These are phyloP conservation scores for Apostichopus parvimensis DNA, from an alignment of 35 echinoderm and acorn worm genomes.

Conservation along the genomic window DNA sequence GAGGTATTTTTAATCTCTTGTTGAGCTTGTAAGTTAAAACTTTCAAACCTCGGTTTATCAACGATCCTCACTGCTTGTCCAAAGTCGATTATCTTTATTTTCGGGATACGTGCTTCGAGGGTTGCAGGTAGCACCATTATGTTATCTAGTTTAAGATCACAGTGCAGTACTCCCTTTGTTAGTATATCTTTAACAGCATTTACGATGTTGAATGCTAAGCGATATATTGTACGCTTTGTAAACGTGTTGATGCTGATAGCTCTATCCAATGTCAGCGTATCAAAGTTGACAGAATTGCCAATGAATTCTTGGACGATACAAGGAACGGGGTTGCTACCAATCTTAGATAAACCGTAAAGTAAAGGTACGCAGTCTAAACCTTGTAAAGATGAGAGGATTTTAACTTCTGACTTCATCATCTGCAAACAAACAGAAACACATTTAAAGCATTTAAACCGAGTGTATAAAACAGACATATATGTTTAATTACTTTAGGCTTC, in stretches of 20 bases:
- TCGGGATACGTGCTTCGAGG: background rate
- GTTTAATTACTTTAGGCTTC: too few relatives aligned
- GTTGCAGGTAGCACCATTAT: background rate
- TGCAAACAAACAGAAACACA: background rate
- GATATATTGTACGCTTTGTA: background rate
- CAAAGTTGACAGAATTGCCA: background rate
- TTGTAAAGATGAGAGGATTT: conserved; percentile 23
- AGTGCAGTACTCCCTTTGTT: background rate
- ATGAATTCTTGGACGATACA: background rate
- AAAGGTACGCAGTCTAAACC: background rate
- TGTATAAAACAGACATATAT: too few relatives aligned
- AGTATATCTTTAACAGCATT: background rate
- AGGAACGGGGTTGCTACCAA: background rate
- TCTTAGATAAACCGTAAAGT: background rate
- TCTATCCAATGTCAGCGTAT: background rate
- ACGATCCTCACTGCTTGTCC: background rate
- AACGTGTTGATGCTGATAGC: background rate
- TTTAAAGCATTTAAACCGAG: too few relatives aligned
- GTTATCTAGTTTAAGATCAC: conserved; percentile 11
- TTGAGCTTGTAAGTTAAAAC: background rate
- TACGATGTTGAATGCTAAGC: background rate
- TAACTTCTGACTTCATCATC: conserved; percentile 23
- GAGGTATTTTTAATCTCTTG: background rate
- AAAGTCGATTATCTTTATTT: conserved; percentile 17
- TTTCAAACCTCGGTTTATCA: background rate